Evolutionary conservation across 2,888 invertebrate species (phyloP).

Genomic region (Polietes domitor): DNA sequence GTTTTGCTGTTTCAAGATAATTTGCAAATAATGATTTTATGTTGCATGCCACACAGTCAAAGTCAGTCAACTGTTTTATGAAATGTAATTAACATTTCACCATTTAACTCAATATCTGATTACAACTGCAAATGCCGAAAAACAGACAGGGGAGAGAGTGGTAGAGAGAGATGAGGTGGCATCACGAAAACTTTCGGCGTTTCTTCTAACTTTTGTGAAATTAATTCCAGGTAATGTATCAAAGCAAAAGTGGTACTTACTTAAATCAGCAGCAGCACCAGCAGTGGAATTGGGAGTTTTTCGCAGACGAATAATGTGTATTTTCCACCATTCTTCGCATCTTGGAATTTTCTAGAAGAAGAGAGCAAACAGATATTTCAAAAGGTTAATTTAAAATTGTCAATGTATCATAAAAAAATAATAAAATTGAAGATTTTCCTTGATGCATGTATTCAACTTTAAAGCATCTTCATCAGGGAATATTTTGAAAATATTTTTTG

Average conservation of each 20-base stretch:
- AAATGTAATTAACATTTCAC: constrained; percentile 65
- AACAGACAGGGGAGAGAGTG: background rate
- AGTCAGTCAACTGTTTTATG: constrained; percentile 63
- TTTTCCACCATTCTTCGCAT: too few relatives aligned
- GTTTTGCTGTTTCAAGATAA: background rate
- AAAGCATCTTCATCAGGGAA: too few relatives aligned
- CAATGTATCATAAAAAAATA: too few relatives aligned
- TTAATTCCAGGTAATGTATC: background rate
- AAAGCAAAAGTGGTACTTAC: background rate
- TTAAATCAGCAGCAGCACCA: too few relatives aligned
- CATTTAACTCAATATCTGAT: constrained; percentile 57
- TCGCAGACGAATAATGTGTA: too few relatives aligned
- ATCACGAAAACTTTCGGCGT: background rate
- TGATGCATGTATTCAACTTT: too few relatives aligned
- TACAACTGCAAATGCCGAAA: constrained; percentile 27
- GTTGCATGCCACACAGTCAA: constrained; percentile 33
- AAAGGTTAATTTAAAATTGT: too few relatives aligned
- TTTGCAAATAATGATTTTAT: constrained; percentile 53
- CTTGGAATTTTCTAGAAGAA: too few relatives aligned
- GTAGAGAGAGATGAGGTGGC: background rate
- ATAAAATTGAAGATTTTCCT: too few relatives aligned
- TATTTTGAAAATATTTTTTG: too few relatives aligned
- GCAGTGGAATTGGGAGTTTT: too few relatives aligned
- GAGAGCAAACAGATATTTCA: too few relatives aligned
- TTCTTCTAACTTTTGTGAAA: background rate